phyloP scores from a whole-genome alignment of 2,888 invertebrate species.

The Galerucella nymphaeae region DNA sequence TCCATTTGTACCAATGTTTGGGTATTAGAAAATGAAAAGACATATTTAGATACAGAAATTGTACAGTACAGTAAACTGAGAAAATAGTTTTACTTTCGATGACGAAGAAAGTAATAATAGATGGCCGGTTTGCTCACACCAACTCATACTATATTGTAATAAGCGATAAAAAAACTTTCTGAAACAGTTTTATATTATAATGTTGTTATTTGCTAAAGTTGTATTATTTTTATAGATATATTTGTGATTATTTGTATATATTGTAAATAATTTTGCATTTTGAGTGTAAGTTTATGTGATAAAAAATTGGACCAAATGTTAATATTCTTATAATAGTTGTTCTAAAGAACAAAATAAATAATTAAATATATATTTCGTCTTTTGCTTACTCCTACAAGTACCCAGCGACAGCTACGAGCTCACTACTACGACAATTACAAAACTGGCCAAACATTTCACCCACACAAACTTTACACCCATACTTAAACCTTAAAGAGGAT shows the following conservation, averaged over 20 bases:
- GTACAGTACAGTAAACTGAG: neutral
- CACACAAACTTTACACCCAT: too few relatives aligned
- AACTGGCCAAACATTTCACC: too few relatives aligned
- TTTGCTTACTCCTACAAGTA: neutral
- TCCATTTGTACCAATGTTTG: constrained; percentile 54
- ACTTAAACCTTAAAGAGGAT: too few relatives aligned
- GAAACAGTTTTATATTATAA: neutral
- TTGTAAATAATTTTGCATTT: constrained; percentile 15
- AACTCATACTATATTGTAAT: neutral
- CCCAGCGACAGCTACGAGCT: neutral
- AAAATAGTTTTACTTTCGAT: neutral
- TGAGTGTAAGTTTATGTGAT: constrained; percentile 20
- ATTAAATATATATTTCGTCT: neutral
- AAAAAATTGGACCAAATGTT: constrained; percentile 7
- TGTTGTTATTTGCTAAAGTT: constrained; percentile 8
- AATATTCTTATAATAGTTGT: constrained; percentile 2
- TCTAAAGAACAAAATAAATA: neutral
- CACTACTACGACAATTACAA: neutral
- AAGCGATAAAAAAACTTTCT: neutral
- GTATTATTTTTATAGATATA: constrained; percentile 11
- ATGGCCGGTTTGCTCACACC: neutral
- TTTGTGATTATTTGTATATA: constrained; percentile 14
- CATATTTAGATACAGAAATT: too few relatives aligned
- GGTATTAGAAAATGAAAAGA: constrained; percentile 43
- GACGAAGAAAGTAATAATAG: too few relatives aligned